These are phyloP conservation scores for Andrena praecox DNA, from an alignment of 2,888 invertebrate genomes.

Conservation along the genomic window DNA sequence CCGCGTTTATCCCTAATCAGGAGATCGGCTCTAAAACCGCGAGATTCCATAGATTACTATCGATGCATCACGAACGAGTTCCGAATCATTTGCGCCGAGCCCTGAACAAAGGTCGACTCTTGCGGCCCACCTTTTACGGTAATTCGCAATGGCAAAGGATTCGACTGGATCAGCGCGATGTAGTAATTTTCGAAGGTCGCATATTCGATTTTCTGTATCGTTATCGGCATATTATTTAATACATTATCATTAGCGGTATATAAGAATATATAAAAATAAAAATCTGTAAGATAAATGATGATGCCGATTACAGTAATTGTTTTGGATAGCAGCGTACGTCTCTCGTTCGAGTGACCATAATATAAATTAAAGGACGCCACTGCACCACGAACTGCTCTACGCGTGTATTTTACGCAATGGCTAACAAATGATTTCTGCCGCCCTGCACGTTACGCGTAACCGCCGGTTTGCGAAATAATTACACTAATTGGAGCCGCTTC, in stretches of 20 bases:
- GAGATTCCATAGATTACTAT: neutral
- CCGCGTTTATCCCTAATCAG: neutral
- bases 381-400: no score
- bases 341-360: neutral
- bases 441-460: neutral
- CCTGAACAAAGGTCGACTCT: neutral
- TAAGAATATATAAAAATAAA: constrained; percentile 16
- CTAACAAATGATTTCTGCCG: neutral
- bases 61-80: neutral
- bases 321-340: neutral
- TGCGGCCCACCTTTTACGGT: neutral
- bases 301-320: constrained; percentile 23
- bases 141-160: neutral
- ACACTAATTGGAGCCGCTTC: constrained; percentile 45
- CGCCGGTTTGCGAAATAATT: constrained; percentile 33
- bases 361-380: neutral
- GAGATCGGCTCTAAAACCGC: neutral
- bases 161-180: neutral
- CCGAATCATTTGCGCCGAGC: neutral
- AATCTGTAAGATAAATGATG: constrained; percentile 15
- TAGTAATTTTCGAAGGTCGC: neutral
- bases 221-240: constrained; percentile 57
- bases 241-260: neutral
- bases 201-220: neutral
- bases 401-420: neutral